Conservation (phyloP, 2,888 invertebrate genomes). For the Eristalis tenax region DNA sequence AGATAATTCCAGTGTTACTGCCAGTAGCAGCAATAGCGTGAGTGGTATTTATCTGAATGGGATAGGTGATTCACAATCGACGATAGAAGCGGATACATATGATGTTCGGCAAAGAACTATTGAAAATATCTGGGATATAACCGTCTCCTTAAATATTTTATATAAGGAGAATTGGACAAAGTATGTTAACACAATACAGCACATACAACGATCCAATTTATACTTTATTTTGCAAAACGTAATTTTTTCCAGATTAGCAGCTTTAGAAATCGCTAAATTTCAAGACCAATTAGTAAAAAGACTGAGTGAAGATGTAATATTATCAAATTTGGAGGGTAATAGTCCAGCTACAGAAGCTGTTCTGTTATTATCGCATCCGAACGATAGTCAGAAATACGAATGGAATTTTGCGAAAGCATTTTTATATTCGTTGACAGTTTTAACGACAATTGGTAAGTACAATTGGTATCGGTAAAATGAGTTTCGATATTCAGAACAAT, state of each 20-base stretch:
- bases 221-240: background rate
- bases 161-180: slow-evolving; percentile 95
- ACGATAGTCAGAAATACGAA: slow-evolving; percentile 84
- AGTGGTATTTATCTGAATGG: slow-evolving; percentile 58
- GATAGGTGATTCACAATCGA: slow-evolving; percentile 78
- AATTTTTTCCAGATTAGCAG: slow-evolving; percentile 78
- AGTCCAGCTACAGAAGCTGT: slow-evolving; percentile 81
- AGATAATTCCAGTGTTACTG: slow-evolving; percentile 47
- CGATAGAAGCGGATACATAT: slow-evolving; percentile 81
- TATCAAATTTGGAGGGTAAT: slow-evolving; percentile 79
- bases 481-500: background rate
- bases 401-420: slow-evolving; percentile 96
- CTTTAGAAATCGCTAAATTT: slow-evolving; percentile 84
- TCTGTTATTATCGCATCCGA: slow-evolving; percentile 78
- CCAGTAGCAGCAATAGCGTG: slow-evolving; percentile 63
- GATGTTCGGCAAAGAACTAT: slow-evolving; percentile 87
- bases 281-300: slow-evolving; percentile 91
- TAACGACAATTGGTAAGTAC: slow-evolving; percentile 93
- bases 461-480: background rate
- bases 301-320: slow-evolving; percentile 89
- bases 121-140: slow-evolving; percentile 95
- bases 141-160: slow-evolving; percentile 92
- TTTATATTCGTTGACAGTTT: slow-evolving; percentile 95
- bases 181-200: slow-evolving; percentile 82
- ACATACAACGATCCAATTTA: background rate